Percentiles rank a stretch among this genome's conserved stretches.
These are phyloP conservation scores for Molorchus minor DNA, from an alignment of 2,888 invertebrate species.

Conservation along the genomic window DNA sequence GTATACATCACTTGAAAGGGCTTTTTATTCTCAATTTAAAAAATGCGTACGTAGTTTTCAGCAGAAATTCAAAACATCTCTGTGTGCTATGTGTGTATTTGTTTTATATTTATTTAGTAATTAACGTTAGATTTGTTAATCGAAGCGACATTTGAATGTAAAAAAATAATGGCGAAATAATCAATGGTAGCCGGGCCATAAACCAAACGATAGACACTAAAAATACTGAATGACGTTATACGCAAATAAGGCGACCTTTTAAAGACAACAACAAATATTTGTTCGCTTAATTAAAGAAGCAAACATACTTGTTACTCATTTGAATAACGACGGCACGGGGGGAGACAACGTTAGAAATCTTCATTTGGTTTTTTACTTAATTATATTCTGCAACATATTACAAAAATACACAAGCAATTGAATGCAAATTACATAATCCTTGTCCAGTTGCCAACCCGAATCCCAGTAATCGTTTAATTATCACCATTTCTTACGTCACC, in stretches of 20 bases:
- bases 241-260: slow-evolving; percentile 17
- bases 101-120: slow-evolving; percentile 9
- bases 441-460: neutral
- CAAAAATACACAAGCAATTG: slow-evolving; percentile 1
- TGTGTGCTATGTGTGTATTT: no score
- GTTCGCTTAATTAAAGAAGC: slow-evolving; percentile 10
- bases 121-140: slow-evolving; percentile 3
- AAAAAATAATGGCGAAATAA: slow-evolving; percentile 11
- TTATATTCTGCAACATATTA: slow-evolving; percentile 1
- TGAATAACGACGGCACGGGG: slow-evolving; percentile 5
- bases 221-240: slow-evolving; percentile 21
- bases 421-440: slow-evolving; percentile 16
- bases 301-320: slow-evolving; percentile 15
- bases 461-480: slow-evolving; percentile 1
- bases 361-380: neutral
- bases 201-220: slow-evolving; percentile 8
- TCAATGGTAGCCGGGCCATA: slow-evolving; percentile 1
- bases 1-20: no score
- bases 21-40: no score
- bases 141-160: neutral
- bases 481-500: slow-evolving; percentile 12
- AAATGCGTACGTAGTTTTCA: no score
- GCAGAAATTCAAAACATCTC: no score
- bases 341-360: slow-evolving; percentile 12
- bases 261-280: slow-evolving; percentile 26